Evolutionary conservation across 2,888 invertebrate species (phyloP).

Genomic region (Acheta domesticus): DNA sequence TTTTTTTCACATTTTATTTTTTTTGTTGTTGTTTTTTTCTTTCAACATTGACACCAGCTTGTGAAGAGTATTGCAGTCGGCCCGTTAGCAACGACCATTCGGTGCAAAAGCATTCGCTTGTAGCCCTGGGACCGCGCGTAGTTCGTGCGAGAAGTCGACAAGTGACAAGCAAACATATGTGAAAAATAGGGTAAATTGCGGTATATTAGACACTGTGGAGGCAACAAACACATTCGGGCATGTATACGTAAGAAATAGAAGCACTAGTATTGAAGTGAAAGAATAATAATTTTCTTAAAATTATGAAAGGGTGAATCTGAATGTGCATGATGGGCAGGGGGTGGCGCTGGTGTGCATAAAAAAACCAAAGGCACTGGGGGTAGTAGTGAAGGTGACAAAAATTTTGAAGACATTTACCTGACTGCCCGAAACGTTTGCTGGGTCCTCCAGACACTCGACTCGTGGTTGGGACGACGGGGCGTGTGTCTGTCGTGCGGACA

Average conservation of each 20-base stretch:
- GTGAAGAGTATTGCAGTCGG: background rate
- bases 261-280: no score
- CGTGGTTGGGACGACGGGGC: background rate
- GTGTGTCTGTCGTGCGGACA: slow-evolving; percentile 25
- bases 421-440: slow-evolving; percentile 32
- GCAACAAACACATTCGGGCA: no score
- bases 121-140: background rate
- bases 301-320: no score
- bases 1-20: no score
- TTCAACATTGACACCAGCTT: background rate
- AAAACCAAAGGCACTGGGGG: background rate
- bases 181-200: no score
- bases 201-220: no score
- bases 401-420: slow-evolving; percentile 32
- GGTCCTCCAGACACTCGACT: slow-evolving; percentile 30
- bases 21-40: background rate
- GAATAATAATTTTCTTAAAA: no score
- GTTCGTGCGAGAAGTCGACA: background rate
- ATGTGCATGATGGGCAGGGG: slow-evolving; percentile 4
- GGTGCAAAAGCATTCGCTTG: background rate
- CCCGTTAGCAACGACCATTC: background rate
- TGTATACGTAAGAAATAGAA: no score
- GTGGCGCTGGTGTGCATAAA: background rate
- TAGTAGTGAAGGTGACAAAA: background rate
- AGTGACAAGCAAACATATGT: background rate